Base-by-base conservation (phyloP, 1,140 invertebrate genomes). In the Panagrolaimus sp. region DNA sequence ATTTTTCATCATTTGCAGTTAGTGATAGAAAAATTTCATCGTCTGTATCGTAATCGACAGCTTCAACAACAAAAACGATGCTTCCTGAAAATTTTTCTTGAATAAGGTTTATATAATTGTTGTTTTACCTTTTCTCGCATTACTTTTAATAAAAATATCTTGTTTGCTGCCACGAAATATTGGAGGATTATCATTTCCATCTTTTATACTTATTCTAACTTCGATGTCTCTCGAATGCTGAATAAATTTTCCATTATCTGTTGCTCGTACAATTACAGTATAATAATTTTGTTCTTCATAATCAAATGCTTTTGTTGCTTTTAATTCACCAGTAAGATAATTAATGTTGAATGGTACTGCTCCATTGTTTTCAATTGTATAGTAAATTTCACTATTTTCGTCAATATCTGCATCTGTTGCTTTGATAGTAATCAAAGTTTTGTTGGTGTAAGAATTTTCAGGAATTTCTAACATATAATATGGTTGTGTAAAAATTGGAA, bases 371-470 rank as follows among this genome's bases (percentile, higher is more conserved):
- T 25, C 51, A 57, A 57, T 57, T 16, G 51, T 20, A 8, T n/a
- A 57, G 4, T 25, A 57, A 5, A 57, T 11, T 8, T 27, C 20
- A 57, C 51, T 16, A 57, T 31, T 23, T 20, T 31, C 64, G 11
- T 31, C 57, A 63, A 38, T 73, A 74, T 51, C 68, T 70, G 16
- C 64, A 68, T 25, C 66, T 72, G 9, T 74, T 68, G 53, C 63
- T 72, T 38, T 69, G 47, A 5, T 83, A 4, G 20, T 57, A 9
- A 27, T 27, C 11, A 57, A 25, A 0, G 27, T 11, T 5, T 25
- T n/a, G 20, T 27, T 27, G n/a, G 51, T 20, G 5, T 20, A 27
- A 11, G n/a, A 20, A 27, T 57, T 57, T 16, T 57, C 51, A 25
- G 20, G 20, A 20, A 57, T 16, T 11, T 20, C 20, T 1, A 27